Evolutionary conservation across 2,888 invertebrate species (phyloP), one percentile per base, ranked within the genome.

Genomic region (Drosophila lacicola): DNA sequence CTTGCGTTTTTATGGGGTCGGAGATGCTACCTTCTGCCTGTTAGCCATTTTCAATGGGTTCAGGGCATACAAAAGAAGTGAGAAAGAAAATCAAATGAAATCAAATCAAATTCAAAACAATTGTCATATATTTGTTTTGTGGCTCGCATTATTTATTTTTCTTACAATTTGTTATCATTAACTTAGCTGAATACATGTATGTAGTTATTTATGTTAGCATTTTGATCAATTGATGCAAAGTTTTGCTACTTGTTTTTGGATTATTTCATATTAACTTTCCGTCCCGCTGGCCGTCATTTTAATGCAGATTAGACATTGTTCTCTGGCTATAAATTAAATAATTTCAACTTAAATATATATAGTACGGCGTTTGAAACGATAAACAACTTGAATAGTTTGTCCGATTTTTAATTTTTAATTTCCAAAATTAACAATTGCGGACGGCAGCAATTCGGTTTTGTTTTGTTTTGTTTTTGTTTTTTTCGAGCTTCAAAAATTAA

Each of bases 391-490:
- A 10, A 3, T 34, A 34, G 14, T 21, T 44, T 25, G 29, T 29
- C 17, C 58, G 34, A 47, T 10, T 41, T 44, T 41, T 44, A 5
- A 42, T 10, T 13, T 14, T 13, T 17, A 39, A 13, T 51, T 41
- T 57, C 6, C 4, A 44, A 45, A 46, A 45, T 49, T 29, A 74
- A 67, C 70, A 78, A 84, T 88, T 85, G 86, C 85, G 82, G 82
- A 82, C 82, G 82, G 82, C 88, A 88, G 82, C 82, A 78, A 85
- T 82, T 73, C 29, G 25, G 25, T 29, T 29, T 8, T 8, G 2
- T 29, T 1, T 25, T 8, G 1, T 29, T 29, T 17, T 17, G 17
- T 17, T 17, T 17, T 17, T 17, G 17, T 17, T 17, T 17, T 17
- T 1, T 2, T 17, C 17, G 17, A 17, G 17, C 17, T 17, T 17